Evolutionary conservation across 1,140 invertebrate genomes (phyloP), one percentile per base, ranked within the genome.

Genomic region (Neoseiulus cucumeris): DNA sequence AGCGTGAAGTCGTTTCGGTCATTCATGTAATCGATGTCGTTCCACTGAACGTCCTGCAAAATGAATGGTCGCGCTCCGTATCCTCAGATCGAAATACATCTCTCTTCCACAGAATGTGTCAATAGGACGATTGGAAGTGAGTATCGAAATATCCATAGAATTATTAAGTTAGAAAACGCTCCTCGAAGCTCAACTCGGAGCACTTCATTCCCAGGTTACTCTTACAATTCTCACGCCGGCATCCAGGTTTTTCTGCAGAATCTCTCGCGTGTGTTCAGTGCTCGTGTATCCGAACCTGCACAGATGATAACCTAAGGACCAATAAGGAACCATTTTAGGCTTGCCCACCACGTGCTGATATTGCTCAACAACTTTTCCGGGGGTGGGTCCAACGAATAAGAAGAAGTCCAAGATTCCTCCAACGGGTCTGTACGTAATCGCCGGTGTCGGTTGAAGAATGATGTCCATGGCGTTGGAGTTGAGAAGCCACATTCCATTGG

Each of bases 21-120:
- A n/a, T 85, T 77, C 89, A 93, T 93, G 72, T 93, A 92, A 76
- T 94, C 90, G 68, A 93, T 82, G 76, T 92, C 89, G 71, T 88
- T 89, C 86, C 87, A 91, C 75, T 91, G 87, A 4, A 80, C 78
- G 75, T 82, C 80, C 78, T 70, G 29, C 9, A 6, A 39, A 39
- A n/a, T n/a, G n/a, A n/a, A n/a, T n/a, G n/a, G n/a, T n/a, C n/a
- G n/a, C n/a, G n/a, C n/a, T n/a, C n/a, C n/a, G n/a, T n/a, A n/a
- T n/a, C n/a, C n/a, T n/a, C n/a, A n/a, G n/a, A n/a, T n/a, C n/a
- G n/a, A n/a, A n/a, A n/a, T n/a, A n/a, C n/a, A n/a, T n/a, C n/a
- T n/a, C n/a, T n/a, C n/a, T n/a, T n/a, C n/a, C n/a, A n/a, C n/a
- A n/a, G n/a, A n/a, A n/a, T n/a, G n/a, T n/a, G n/a, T n/a, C n/a